Conservation (phyloP, 2,888 invertebrate genomes). For the Parnassius smintheus region DNA sequence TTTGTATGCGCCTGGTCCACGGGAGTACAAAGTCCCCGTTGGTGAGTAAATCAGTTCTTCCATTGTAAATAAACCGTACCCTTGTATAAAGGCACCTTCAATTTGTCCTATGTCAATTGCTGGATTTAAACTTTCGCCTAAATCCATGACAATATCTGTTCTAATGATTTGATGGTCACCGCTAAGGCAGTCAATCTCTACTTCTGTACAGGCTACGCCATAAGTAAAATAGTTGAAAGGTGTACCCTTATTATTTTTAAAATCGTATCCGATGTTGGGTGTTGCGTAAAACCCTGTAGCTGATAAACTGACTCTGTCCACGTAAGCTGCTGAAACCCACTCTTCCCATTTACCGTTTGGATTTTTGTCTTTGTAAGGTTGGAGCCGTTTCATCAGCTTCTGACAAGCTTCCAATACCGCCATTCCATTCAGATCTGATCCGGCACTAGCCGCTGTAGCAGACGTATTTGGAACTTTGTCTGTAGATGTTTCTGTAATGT, state of each 20-base stretch:
- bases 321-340: conserved; percentile 89
- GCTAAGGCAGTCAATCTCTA: conserved; percentile 96
- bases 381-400: conserved; percentile 85
- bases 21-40: conserved; percentile 88
- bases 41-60: conserved; percentile 95
- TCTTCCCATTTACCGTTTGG: conserved; percentile 92
- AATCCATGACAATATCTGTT: conserved; percentile 98
- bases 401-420: conserved; percentile 93
- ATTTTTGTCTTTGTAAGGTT: conserved; percentile 86
- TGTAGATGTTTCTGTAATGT: conserved; percentile 91
- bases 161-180: conserved; percentile 94
- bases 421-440: conserved; percentile 95
- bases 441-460: conserved; percentile 93
- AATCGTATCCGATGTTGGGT: conserved; percentile 87
- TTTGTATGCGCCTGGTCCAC: conserved; percentile 97
- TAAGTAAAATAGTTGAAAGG: conserved; percentile 92
- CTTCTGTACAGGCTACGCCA: conserved; percentile 92
- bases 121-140: conserved; percentile 96
- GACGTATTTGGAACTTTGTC: conserved; percentile 96
- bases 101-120: conserved; percentile 98
- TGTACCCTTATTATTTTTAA: conserved; percentile 85
- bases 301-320: conserved; percentile 88
- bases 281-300: conserved; percentile 92
- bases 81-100: conserved; percentile 97
- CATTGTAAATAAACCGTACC: conserved; percentile 94